Evolutionary conservation across 2,113 vertebrate genomes (phyloP).

Genomic region (Irena cyanogastra): DNA sequence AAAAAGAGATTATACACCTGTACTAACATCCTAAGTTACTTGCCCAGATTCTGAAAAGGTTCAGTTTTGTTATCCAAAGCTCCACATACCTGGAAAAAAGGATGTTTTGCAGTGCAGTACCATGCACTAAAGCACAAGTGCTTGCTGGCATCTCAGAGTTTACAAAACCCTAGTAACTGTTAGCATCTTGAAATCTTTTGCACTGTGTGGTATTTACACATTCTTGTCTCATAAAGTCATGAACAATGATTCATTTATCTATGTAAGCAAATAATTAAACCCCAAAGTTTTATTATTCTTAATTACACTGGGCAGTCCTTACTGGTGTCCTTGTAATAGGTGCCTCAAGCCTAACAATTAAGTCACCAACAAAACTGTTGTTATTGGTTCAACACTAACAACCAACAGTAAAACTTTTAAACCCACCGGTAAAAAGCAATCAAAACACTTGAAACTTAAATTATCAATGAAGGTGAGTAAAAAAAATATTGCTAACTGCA

Average conservation of each 20-base stretch:
- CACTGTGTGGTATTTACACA: not conserved
- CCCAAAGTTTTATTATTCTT: not conserved
- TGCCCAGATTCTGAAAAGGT: not conserved
- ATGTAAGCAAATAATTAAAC: not conserved
- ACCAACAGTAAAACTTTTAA: not conserved
- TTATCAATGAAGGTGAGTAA: not conserved
- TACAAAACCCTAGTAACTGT: not conserved
- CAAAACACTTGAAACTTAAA: not conserved
- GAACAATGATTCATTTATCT: not conserved
- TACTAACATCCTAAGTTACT: not conserved
- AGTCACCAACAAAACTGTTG: not conserved
- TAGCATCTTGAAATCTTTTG: not conserved
- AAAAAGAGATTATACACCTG: not conserved
- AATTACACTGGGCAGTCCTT: not conserved
- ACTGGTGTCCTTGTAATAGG: not conserved
- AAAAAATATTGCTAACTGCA: not conserved
- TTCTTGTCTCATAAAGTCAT: not conserved
- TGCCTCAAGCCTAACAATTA: not conserved
- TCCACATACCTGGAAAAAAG: not conserved
- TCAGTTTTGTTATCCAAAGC: not conserved
- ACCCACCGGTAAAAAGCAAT: not conserved
- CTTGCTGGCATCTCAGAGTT: not conserved
- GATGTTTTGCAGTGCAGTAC: not conserved
- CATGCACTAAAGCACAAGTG: not conserved
- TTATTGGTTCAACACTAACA: not conserved